These are phyloP conservation scores for Stegostoma tigrinum DNA, from an alignment of 2,113 vertebrate species.

Conservation along the genomic window DNA sequence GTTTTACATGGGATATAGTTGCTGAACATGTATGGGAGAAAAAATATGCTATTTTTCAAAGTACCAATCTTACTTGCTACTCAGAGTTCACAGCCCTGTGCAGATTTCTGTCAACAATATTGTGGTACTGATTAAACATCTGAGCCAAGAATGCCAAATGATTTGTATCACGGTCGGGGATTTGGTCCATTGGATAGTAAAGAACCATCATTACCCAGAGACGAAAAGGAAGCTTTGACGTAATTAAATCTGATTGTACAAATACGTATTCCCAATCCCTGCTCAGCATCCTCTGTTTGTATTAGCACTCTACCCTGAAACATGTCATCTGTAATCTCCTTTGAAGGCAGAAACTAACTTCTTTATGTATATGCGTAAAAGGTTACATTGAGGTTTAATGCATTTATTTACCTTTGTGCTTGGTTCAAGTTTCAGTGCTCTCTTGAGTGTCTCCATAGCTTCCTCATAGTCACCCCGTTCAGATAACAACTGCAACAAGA, in stretches of 20 bases:
- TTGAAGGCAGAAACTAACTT: background rate
- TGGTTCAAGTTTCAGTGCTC: slow-evolving; percentile 74
- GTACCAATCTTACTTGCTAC: background rate
- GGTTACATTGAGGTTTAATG: slow-evolving; percentile 21
- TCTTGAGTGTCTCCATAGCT: slow-evolving; percentile 62
- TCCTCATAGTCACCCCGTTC: slow-evolving; percentile 66
- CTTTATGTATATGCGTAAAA: background rate
- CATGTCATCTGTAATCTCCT: background rate
- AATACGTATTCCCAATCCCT: background rate
- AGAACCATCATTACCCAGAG: background rate
- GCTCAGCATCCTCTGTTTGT: background rate
- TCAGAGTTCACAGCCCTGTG: background rate
- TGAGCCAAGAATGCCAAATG: background rate
- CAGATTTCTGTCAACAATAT: background rate
- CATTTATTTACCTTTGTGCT: slow-evolving; percentile 62
- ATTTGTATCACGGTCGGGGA: background rate
- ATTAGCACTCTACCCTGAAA: slow-evolving; percentile 5
- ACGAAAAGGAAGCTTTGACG: background rate
- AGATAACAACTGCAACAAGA: slow-evolving; percentile 62
- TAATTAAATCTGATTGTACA: slow-evolving; percentile 11
- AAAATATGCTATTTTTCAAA: background rate
- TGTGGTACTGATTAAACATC: background rate
- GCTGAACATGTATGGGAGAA: background rate
- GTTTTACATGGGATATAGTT: background rate
- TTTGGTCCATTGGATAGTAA: background rate